A percentile compares a stretch with the other conserved stretches of the same genome.
phyloP scores from a whole-genome alignment of 2,888 invertebrate species.

The Dasypogon diadema region DNA sequence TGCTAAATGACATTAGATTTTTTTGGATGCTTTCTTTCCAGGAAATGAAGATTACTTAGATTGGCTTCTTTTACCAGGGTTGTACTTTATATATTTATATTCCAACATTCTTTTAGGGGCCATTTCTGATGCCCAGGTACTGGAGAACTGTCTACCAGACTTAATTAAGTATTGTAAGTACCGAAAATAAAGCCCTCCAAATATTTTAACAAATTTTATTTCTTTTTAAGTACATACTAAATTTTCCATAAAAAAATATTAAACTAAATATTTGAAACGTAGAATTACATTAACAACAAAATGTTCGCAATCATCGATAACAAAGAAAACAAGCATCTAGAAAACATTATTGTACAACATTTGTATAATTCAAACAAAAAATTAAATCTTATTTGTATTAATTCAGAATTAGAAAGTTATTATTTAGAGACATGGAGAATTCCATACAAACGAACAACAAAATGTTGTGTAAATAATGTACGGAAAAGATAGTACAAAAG shows the following conservation, averaged over 20 bases:
- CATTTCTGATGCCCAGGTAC: too few species aligned
- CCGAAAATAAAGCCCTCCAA: too few species aligned
- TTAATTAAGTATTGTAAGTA: too few species aligned
- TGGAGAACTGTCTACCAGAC: too few species aligned
- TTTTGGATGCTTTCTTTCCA: too few species aligned
- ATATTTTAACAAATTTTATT: constrained; percentile 34
- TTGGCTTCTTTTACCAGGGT: too few species aligned
- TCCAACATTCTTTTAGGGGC: too few species aligned
- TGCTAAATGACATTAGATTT: too few species aligned
- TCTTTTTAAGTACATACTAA: constrained; percentile 1
- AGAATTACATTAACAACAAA: constrained; percentile 46
- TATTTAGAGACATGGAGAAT: too few species aligned
- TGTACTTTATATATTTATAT: too few species aligned
- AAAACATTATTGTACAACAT: constrained; percentile 39
- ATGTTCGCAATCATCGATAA: constrained; percentile 38
- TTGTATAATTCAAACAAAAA: constrained; percentile 35
- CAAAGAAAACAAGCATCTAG: constrained; percentile 41
- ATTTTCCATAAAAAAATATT: constrained; percentile 32
- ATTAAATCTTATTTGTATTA: background rate
- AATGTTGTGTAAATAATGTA: background rate
- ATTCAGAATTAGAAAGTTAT: background rate
- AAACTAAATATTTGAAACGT: constrained; percentile 16
- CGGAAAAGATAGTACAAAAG: background rate
- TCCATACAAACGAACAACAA: background rate
- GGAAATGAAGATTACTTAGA: too few species aligned